Percentiles rank a stretch among this genome's conserved stretches.
Conservation (phyloP, 2,113 vertebrate species). For the Oriolus oriolus region DNA sequence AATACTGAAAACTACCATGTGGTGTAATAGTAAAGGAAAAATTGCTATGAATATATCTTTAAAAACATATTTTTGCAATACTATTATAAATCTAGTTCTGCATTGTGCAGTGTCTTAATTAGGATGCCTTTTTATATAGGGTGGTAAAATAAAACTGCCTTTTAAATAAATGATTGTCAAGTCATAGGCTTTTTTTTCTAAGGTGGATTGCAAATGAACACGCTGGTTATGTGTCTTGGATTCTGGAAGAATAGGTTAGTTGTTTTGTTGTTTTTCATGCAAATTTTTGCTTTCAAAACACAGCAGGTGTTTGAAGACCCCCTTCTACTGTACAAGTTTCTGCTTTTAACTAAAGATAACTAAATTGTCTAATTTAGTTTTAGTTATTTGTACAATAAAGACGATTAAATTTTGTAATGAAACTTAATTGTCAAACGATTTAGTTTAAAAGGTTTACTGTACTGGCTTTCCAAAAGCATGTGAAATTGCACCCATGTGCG, state of each 20-base stretch:
- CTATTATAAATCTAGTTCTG: neutral
- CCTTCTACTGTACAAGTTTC: neutral
- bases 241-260: neutral
- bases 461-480: neutral
- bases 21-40: neutral
- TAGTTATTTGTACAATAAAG: neutral
- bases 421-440: neutral
- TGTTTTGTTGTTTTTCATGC: neutral
- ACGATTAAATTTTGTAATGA: neutral
- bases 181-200: neutral
- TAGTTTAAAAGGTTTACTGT: neutral
- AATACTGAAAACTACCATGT: neutral
- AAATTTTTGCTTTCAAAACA: neutral
- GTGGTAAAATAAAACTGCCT: neutral
- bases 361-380: neutral
- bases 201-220: neutral
- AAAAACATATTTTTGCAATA: neutral
- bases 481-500: rapidly evolving
- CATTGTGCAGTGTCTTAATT: neutral
- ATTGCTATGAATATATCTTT: neutral
- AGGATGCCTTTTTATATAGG: neutral
- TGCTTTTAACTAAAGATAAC: neutral
- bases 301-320: neutral
- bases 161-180: neutral
- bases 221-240: neutral